Evolutionary conservation across 2,888 invertebrate genomes (phyloP).

Genomic region (Drosophila eohydei): DNA sequence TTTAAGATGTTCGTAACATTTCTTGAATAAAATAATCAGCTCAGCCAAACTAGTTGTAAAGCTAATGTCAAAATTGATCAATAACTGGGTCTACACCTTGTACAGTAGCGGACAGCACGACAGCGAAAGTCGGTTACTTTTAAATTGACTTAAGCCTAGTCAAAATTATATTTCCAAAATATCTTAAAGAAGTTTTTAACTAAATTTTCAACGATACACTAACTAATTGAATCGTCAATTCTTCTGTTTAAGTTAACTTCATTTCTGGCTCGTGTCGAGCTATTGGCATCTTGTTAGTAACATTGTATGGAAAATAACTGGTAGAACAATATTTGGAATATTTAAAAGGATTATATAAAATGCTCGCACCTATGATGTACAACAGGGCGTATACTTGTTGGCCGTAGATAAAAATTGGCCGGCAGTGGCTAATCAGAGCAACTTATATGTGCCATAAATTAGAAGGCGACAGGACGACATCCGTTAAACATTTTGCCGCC

Average conservation of each 20-base stretch:
- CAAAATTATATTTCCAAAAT: too few relatives aligned
- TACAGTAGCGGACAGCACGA: too few relatives aligned
- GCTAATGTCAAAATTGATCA: too few relatives aligned
- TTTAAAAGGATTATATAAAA: slow-evolving; percentile 29
- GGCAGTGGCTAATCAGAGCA: slow-evolving; percentile 67
- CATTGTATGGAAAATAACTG: background rate
- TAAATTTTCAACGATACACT: too few relatives aligned
- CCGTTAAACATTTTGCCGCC: slow-evolving; percentile 70
- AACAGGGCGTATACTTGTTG: slow-evolving; percentile 13
- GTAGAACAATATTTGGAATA: slow-evolving; percentile 10
- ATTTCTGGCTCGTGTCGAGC: background rate
- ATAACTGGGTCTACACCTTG: too few relatives aligned
- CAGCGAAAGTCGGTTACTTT: too few relatives aligned
- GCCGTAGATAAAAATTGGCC: slow-evolving; percentile 61
- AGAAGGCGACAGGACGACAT: slow-evolving; percentile 69
- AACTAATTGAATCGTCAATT: too few relatives aligned
- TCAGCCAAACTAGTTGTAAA: background rate
- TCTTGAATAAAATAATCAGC: background rate
- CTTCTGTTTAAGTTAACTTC: background rate
- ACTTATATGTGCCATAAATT: slow-evolving; percentile 79
- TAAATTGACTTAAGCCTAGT: too few relatives aligned
- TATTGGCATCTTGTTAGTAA: slow-evolving; percentile 8
- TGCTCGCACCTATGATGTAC: slow-evolving; percentile 12
- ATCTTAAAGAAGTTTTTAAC: too few relatives aligned
- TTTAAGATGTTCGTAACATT: background rate